Evolutionary conservation across 2,888 invertebrate genomes (phyloP), one percentile per base, ranked within the genome.

Genomic region (Candidula unifasciata): DNA sequence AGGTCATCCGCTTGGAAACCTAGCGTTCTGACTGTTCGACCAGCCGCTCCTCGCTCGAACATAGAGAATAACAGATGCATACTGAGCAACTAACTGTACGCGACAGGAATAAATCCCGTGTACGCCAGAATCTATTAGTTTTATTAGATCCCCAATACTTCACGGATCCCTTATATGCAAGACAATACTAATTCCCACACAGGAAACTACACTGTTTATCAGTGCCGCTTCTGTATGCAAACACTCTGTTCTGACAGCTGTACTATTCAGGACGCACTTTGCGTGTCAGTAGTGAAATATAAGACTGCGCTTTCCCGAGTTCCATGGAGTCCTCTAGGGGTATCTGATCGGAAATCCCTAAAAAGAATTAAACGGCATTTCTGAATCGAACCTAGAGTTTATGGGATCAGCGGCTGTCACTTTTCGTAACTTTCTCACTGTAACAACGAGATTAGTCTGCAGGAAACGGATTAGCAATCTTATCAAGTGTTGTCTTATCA

Each of bases 311-410:
- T 2, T n/a, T 52, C 35, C 24, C 44, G 24, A 2, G 52, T 74
- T 74, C 18, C 74, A 27, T 0, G 16, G 27, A 2, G 30, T 18
- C 16, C 27, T 54, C 54, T 16, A 27, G 6, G n/a, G 52, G 8
- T 27, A 1, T 52, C 13, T 27, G 73, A 54, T 54, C 54, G 24
- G 33, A 54, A 74, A 54, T 74, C 74, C 18, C 44, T 0, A 3
- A 30, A 54, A 74, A 27, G 16, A 74, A 74, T 74, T 30, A 74
- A 74, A 74, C 54, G 30, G 18, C 54, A 18, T 30, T 54, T 54
- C 33, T 27, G 52, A 54, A 74, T 52, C 30, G 74, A 54, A 33
- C 52, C 30, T 21, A 6, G 54, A 54, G 54, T 74, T 30, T 27
- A 30, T 37, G 27, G 54, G 30, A 74, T 74, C 52, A 74, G 54